phyloP scores from a whole-genome alignment of 2,797 vertebrate genomes.

The Danio choprae region DNA sequence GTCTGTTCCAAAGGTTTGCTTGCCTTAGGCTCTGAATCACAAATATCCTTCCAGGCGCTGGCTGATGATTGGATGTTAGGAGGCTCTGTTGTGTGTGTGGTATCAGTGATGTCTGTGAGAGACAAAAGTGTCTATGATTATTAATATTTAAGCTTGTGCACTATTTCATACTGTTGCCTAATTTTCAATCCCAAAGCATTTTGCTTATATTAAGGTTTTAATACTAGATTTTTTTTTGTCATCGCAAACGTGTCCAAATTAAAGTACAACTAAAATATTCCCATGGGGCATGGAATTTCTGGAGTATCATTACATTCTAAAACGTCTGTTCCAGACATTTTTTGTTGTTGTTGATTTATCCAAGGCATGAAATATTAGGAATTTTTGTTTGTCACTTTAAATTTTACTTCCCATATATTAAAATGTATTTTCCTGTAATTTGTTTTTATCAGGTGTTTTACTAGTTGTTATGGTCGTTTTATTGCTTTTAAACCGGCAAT shows the following conservation, averaged over 20 bases:
- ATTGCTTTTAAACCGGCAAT: too few relatives aligned
- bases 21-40: constrained; percentile 25
- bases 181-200: background rate
- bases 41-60: background rate
- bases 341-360: too few relatives aligned
- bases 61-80: background rate
- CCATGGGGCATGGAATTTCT: too few relatives aligned
- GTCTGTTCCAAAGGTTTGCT: background rate
- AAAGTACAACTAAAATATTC: background rate
- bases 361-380: too few relatives aligned
- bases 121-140: background rate
- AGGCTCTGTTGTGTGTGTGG: background rate
- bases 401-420: too few relatives aligned
- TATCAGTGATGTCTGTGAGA: too few relatives aligned
- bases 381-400: too few relatives aligned
- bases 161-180: background rate
- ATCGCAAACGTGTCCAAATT: background rate
- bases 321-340: too few relatives aligned
- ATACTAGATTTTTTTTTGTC: background rate
- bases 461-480: too few relatives aligned
- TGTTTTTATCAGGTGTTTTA: too few relatives aligned
- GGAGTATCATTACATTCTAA: too few relatives aligned
- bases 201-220: background rate
- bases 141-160: background rate
- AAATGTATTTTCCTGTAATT: too few relatives aligned